A percentile compares a stretch with the other conserved stretches of the same genome.
Evolutionary conservation across 2,113 vertebrate genomes (phyloP).

Genomic region (Poeciliopsis occidentalis): DNA sequence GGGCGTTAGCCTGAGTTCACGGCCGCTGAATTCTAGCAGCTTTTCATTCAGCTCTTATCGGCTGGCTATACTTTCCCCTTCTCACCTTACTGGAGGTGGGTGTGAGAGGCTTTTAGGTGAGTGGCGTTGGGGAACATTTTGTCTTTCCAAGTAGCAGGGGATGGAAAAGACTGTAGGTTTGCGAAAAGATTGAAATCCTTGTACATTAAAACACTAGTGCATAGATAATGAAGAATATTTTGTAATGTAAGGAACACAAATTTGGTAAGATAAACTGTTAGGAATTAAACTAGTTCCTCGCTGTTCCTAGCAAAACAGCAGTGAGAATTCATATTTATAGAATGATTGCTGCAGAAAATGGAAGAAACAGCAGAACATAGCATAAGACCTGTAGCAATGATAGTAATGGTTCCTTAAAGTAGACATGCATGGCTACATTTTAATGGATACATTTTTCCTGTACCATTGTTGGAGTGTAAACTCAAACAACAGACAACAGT

Average conservation of each 20-base stretch:
- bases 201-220: not conserved
- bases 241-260: not conserved
- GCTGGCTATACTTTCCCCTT: constrained; percentile 34
- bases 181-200: constrained; percentile 9
- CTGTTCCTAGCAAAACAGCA: no score
- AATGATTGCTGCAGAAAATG: no score
- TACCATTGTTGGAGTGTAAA: no score
- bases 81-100: constrained; percentile 38
- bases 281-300: no score
- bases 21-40: constrained; percentile 31
- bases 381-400: no score
- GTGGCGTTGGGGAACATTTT: constrained; percentile 9
- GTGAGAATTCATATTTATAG: no score
- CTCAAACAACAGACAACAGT: no score
- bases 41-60: constrained; percentile 59
- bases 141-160: constrained; percentile 17
- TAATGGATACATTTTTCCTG: no score
- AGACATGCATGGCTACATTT: no score
- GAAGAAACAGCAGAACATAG: no score
- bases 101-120: constrained; percentile 16
- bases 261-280: no score
- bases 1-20: constrained; percentile 35
- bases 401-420: no score
- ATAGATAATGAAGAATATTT: not conserved
- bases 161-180: constrained; percentile 8